Base-by-base conservation (phyloP, 1,140 invertebrate genomes). In the Pomacea maculata region DNA sequence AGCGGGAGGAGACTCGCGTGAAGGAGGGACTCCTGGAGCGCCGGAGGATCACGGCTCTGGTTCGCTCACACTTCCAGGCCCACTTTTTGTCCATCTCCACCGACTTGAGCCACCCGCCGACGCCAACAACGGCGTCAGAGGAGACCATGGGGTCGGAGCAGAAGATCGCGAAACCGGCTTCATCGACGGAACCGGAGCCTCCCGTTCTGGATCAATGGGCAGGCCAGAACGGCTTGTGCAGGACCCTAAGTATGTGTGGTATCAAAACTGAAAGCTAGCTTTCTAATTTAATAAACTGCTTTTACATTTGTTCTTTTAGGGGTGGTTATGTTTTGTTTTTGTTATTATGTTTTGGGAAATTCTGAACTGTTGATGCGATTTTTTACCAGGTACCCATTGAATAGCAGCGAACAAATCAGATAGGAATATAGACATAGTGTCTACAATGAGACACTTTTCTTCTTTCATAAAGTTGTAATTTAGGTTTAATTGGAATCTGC, bases 11-110 rank as follows among this genome's bases (percentile, higher is more conserved):
- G 34, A 75, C 63, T n/a, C 70, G 83, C 29, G 80, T 83, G 25
- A 84, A 81, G 67, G 81, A 83, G 1, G 83, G 83, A 45, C 70
- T 86, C 63, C 79, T 79, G 34, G 85, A 86, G 80, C 74, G 83
- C n/a, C 72, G 83, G 6, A 25, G 77, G 15, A 82, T 79, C 65
- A 75, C 77, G 45, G 75, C 80, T 8, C 75, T 81, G 29, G 77
- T 81, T 68, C 67, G 80, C 9, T 77, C 80, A 0, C 80, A 81
- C 21, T 81, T 81, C 75, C 75, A 78, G 68, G 29, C 61, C 29
- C 54, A 68, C 34, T 65, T 77, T 64, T 29, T 72, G 54, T 74
- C 80, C 65, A 68, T 57, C 52, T 54, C 64, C 77, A 19, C 34
- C n/a, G 63, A 45, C 9, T 61, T 8, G 29, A 67, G 75, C 21